phyloP scores from a whole-genome alignment of 2,113 vertebrate genomes.

The Austrofundulus limnaeus region DNA sequence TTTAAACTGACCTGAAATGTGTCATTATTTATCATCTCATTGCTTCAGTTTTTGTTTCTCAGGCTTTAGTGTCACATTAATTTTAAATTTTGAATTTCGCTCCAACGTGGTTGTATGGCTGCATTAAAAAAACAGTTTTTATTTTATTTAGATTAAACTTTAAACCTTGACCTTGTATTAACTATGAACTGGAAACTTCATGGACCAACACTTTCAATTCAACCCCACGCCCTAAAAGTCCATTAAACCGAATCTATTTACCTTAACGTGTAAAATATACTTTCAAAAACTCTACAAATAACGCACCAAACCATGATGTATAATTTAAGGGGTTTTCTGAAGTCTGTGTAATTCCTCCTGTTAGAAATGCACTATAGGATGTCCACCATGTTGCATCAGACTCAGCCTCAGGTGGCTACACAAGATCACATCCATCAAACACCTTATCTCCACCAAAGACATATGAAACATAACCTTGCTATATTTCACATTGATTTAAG shows the following conservation, averaged over 20 bases:
- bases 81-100: no score
- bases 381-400: slow-evolving; percentile 72
- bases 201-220: no score
- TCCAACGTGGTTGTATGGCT: background rate
- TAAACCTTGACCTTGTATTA: background rate
- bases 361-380: slow-evolving; percentile 59
- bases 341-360: slow-evolving; percentile 47
- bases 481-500: slow-evolving; percentile 63
- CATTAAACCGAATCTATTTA: slow-evolving; percentile 10
- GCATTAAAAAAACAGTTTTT: slow-evolving; percentile 4
- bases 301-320: slow-evolving; percentile 13
- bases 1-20: background rate
- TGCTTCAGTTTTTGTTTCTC: background rate
- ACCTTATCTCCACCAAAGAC: slow-evolving; percentile 59
- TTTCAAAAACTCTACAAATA: slow-evolving; percentile 11
- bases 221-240: background rate
- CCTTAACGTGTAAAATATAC: background rate
- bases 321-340: slow-evolving; percentile 43
- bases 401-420: slow-evolving; percentile 60
- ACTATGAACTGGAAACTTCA: background rate
- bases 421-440: slow-evolving; percentile 69
- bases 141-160: background rate
- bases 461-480: slow-evolving; percentile 66
- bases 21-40: background rate
- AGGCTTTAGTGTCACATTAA: background rate